Conservation (phyloP, 2,888 invertebrate genomes). For the Hypercompe scribonia region DNA sequence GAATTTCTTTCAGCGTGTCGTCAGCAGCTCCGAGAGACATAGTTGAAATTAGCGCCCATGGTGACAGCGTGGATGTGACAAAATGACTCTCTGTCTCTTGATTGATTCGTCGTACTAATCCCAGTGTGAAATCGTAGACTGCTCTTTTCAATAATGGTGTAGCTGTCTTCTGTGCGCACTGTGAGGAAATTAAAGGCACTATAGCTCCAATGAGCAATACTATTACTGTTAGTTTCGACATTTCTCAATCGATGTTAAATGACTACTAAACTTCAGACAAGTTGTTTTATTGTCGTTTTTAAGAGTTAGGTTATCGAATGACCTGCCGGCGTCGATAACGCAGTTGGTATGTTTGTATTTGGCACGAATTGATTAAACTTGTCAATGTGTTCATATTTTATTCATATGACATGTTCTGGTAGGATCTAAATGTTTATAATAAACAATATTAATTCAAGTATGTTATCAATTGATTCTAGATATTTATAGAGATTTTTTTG, state of each 20-base stretch:
- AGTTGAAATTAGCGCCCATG: constrained; percentile 71
- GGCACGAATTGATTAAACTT: constrained; percentile 45
- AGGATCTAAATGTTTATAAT: constrained; percentile 2
- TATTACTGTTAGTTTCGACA: constrained; percentile 54
- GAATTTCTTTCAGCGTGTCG: constrained; percentile 64
- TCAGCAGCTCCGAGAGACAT: constrained; percentile 70
- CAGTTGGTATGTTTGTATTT: constrained; percentile 33
- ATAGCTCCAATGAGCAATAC: constrained; percentile 47
- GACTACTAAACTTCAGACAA: constrained; percentile 44
- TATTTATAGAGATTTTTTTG: neutral
- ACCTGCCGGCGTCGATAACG: constrained; percentile 54
- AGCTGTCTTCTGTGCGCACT: constrained; percentile 59
- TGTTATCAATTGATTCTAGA: neutral
- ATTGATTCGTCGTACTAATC: constrained; percentile 59
- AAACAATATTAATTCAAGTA: neutral
- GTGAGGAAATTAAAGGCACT: constrained; percentile 49
- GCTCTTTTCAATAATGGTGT: constrained; percentile 56
- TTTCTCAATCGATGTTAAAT: constrained; percentile 51
- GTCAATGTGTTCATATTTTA: constrained; percentile 28
- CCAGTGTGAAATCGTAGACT: constrained; percentile 64
- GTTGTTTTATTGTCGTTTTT: constrained; percentile 46
- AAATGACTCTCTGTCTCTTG: constrained; percentile 75
- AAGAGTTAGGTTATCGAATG: constrained; percentile 50
- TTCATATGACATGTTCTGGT: neutral
- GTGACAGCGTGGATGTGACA: constrained; percentile 69